These are phyloP conservation scores for Callyntrura guangdongensis DNA, from an alignment of 2,888 invertebrate genomes.

Conservation along the genomic window DNA sequence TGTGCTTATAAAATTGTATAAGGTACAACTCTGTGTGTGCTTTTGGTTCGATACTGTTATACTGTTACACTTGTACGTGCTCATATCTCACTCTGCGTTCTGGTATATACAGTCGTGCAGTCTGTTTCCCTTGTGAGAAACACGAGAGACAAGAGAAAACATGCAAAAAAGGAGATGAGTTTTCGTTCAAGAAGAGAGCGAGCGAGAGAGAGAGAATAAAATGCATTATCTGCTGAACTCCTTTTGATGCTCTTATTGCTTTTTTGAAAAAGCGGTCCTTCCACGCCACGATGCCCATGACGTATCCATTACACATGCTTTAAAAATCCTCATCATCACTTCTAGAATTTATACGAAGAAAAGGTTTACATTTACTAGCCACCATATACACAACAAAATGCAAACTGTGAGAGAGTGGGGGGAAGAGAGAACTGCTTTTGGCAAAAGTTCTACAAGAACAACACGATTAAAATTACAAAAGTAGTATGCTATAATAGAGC, in stretches of 20 bases:
- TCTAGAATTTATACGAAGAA: no score
- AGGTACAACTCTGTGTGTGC: not conserved
- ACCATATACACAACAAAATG: no score
- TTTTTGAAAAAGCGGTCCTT: slow-evolving; percentile 69
- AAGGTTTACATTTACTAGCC: no score
- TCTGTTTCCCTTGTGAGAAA: no score
- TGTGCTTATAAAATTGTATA: not conserved
- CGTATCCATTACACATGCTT: slow-evolving; percentile 69
- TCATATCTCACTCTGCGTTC: no score
- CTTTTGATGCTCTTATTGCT: slow-evolving; percentile 79
- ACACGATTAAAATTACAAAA: no score
- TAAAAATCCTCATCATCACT: not conserved
- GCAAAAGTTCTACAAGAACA: slow-evolving; percentile 28
- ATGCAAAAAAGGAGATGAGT: slow-evolving; percentile 32
- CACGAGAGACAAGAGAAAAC: not conserved
- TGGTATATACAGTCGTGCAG: no score
- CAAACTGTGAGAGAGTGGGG: no score
- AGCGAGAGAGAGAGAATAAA: no score
- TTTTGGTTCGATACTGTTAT: not conserved
- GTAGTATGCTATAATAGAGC: not conserved
- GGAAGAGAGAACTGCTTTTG: slow-evolving; percentile 13
- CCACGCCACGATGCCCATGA: slow-evolving; percentile 78
- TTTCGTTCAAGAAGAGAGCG: slow-evolving; percentile 42
- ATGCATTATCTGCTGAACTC: slow-evolving; percentile 73
- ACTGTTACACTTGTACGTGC: no score